Evolutionary conservation across 2,113 vertebrate genomes (phyloP), one percentile per base, ranked within the genome.

Genomic region (Oxyura jamaicensis): DNA sequence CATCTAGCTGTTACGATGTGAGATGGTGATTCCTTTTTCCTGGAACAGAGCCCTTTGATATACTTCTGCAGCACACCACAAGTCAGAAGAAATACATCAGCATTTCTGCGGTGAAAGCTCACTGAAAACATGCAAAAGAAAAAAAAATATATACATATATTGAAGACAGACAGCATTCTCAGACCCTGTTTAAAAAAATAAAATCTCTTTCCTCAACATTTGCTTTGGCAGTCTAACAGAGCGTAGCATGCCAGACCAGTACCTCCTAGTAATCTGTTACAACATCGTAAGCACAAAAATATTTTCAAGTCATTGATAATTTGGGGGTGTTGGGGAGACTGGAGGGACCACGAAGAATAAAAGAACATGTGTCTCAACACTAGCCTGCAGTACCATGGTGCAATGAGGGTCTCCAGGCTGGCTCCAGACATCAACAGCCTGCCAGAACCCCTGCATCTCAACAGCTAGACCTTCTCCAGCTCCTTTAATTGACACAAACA

Each of bases 1-100:
- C 5, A 80, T 11, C 84, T 82, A 44, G 62, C 56, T 88, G 63
- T 69, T 90, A 68, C 3, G 3, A 53, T 66, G 56, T 41, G 48
- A 5, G 22, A 36, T 65, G 35, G 56, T 67, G 52, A 3, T 12
- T 86, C 46, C 73, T 83, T 62, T 76, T 20, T 23, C 4, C 63
- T 58, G 25, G 23, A 96, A 88, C 33, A 86, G 26, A 88, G 65
- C 31, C 14, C 67, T 75, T 91, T 95, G 63, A 83, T 94, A 59
- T 31, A 88, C 53, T 94, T 88, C 65, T 81, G 29, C 13, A 77
- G 75, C 33, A 63, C 21, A 68, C 6, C 20, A 4, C 60, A 90
- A 77, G 21, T 80, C 74, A 95, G 59, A 75, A 55, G 74, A 91
- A 74, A 56, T 48, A 52, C 6, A 52, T 65, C 8, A 75, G 55